Percentiles rank a stretch among this genome's conserved stretches.
phyloP scores from a whole-genome alignment of 2,113 vertebrate species.

The Eubucco bourcierii region DNA sequence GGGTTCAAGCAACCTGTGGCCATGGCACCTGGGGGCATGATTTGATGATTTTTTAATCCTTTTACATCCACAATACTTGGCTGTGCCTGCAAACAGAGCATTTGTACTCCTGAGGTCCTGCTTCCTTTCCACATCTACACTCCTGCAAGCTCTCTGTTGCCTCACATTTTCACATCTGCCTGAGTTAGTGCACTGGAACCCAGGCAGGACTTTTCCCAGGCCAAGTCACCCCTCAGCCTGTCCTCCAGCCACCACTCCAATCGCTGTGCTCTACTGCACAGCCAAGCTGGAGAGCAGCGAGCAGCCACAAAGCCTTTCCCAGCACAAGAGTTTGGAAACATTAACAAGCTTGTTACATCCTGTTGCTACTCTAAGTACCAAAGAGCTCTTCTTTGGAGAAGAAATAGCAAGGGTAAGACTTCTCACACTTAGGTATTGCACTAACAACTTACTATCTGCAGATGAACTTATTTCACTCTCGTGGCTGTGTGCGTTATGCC shows the following conservation, averaged over 20 bases:
- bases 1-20: too few relatives aligned
- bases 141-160: neutral
- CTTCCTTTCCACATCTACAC: fast-evolving
- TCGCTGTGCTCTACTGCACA: neutral
- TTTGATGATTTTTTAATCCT: neutral
- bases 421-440: neutral
- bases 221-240: neutral
- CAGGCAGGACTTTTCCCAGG: neutral
- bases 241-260: neutral
- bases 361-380: slow-evolving; percentile 45
- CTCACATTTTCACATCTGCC: fast-evolving
- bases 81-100: neutral
- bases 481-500: neutral
- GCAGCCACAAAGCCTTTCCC: slow-evolving; percentile 2
- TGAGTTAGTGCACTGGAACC: neutral
- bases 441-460: neutral
- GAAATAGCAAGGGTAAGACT: neutral
- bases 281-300: neutral
- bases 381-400: neutral
- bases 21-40: too few relatives aligned
- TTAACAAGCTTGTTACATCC: slow-evolving; percentile 53
- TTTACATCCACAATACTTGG: fast-evolving
- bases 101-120: neutral
- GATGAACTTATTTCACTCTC: neutral
- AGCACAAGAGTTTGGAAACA: slow-evolving; percentile 27